Conservation (phyloP, 2,888 invertebrate species). For the Pandemis corylana region DNA sequence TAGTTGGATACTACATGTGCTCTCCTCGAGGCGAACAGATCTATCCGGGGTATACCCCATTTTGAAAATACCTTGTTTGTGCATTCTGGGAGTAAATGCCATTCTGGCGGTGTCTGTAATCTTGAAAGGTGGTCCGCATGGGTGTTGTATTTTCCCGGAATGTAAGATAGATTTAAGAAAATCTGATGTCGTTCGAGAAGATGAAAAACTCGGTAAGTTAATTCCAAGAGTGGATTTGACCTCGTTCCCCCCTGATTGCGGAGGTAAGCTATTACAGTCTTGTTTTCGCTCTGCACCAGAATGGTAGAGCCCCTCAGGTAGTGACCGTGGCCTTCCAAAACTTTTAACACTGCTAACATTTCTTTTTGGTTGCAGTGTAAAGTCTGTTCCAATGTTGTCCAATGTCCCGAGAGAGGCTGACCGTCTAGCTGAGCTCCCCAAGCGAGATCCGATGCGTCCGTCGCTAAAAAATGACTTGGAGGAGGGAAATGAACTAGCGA, state of each 20-base stretch:
- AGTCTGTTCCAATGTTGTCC: not conserved
- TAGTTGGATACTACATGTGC: conserved; percentile 38
- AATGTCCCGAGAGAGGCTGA: not conserved
- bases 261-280: conserved; percentile 4
- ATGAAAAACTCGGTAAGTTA: not conserved
- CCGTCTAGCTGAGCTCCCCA: conserved; percentile 13
- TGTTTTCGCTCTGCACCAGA: conserved; percentile 12
- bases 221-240: not conserved
- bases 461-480: conserved; percentile 4
- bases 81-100: conserved; percentile 11
- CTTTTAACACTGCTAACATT: not conserved
- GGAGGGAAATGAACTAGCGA: not conserved
- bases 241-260: conserved; percentile 12
- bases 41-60: conserved; percentile 47
- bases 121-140: conserved; percentile 30
- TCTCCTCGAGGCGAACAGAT: conserved; percentile 47
- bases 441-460: conserved; percentile 10
- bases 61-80: conserved; percentile 43
- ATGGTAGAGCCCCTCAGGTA: not conserved
- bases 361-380: conserved; percentile 20
- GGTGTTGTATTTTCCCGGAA: conserved; percentile 28
- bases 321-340: not conserved
- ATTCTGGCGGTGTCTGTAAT: conserved; percentile 7
- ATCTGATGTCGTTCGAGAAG: conserved; percentile 34
- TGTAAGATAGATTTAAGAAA: conserved; percentile 16